Percentiles rank a stretch among this genome's conserved stretches.
Evolutionary conservation across 2,888 invertebrate species (phyloP).

Genomic region (Formica aserva): DNA sequence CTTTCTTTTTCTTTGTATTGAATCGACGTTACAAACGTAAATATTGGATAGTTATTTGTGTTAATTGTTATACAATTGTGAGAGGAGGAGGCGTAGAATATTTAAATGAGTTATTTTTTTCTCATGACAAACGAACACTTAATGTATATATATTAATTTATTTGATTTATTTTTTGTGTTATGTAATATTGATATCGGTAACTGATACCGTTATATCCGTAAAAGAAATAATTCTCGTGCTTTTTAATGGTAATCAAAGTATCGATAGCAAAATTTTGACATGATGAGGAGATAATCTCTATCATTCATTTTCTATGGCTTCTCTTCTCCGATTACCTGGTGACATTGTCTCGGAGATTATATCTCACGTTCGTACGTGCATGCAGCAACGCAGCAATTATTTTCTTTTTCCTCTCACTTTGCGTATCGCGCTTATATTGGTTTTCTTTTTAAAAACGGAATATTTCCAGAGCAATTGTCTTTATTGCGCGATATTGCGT

Average conservation of each 20-base stretch:
- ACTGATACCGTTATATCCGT: neutral
- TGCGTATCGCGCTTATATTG: neutral
- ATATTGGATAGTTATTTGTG: neutral
- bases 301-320: conserved; percentile 61
- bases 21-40: neutral
- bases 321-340: conserved; percentile 68
- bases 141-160: neutral
- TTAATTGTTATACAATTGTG: neutral
- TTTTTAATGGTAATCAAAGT: conserved; percentile 9
- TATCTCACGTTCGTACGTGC: conserved; percentile 57
- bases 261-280: conserved; percentile 15
- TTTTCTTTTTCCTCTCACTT: conserved; percentile 10
- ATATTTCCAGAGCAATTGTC: conserved; percentile 39
- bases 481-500: conserved; percentile 39
- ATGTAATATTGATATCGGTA: neutral
- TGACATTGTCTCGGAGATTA: conserved; percentile 51
- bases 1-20: neutral
- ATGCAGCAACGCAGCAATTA: neutral
- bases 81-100: neutral
- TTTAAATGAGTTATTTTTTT: neutral
- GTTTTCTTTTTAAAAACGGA: conserved; percentile 27
- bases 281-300: conserved; percentile 19
- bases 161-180: neutral
- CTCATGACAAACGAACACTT: neutral
- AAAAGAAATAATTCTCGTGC: neutral